Evolutionary conservation across 1,140 invertebrate species (phyloP).

Genomic region (Proales similis): DNA sequence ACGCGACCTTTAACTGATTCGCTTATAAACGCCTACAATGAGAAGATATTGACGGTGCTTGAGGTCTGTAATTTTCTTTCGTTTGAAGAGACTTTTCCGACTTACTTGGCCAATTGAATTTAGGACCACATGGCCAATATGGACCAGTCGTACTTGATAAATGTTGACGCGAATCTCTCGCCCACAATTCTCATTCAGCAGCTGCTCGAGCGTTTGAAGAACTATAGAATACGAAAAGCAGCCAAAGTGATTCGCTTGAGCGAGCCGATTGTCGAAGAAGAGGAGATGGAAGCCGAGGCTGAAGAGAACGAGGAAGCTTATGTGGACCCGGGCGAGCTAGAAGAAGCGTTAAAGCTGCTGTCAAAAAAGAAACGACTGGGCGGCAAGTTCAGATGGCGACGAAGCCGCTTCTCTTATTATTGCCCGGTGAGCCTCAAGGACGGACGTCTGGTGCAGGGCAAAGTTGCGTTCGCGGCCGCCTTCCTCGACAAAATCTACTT

Average conservation of each 20-base stretch:
- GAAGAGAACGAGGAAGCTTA: not conserved
- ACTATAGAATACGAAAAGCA: slow-evolving; percentile 48
- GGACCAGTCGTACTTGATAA: slow-evolving; percentile 49
- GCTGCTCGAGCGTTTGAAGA: slow-evolving; percentile 45
- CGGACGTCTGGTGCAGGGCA: slow-evolving; percentile 48
- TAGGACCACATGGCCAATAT: slow-evolving; percentile 47
- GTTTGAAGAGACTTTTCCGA: not conserved
- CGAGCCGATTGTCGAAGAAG: slow-evolving; percentile 43
- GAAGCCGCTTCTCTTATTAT: slow-evolving; percentile 46
- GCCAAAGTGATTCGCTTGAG: slow-evolving; percentile 45
- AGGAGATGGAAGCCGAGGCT: slow-evolving; percentile 40
- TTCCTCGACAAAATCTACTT: slow-evolving; percentile 48
- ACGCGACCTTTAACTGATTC: slow-evolving; percentile 43
- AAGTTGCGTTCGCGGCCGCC: slow-evolving; percentile 51
- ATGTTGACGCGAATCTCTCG: slow-evolving; percentile 49
- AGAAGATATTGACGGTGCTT: slow-evolving; percentile 45
- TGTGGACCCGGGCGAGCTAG: slow-evolving; percentile 43
- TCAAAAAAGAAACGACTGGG: slow-evolving; percentile 40
- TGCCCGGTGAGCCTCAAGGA: slow-evolving; percentile 52
- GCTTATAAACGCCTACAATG: slow-evolving; percentile 46
- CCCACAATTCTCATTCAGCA: slow-evolving; percentile 44
- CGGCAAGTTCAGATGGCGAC: slow-evolving; percentile 49
- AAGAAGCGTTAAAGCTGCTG: slow-evolving; percentile 48
- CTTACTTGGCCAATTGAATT: not conserved
- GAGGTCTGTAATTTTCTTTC: slow-evolving; percentile 42